These are phyloP conservation scores for Tylochromis polylepis DNA, from an alignment of 2,113 vertebrate species.

Conservation along the genomic window DNA sequence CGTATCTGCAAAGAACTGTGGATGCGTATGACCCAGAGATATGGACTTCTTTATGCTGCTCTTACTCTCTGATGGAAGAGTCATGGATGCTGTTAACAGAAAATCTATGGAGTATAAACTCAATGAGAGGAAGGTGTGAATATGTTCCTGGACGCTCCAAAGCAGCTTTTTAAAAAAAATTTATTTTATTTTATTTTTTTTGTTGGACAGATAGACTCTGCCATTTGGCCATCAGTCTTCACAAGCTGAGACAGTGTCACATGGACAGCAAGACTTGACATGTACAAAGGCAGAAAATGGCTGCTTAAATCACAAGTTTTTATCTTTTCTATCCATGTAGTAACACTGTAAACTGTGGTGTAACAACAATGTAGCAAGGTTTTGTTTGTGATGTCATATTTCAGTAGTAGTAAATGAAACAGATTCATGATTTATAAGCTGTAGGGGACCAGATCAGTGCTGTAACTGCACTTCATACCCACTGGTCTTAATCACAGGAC, in stretches of 20 bases:
- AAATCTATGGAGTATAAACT: conserved; percentile 34
- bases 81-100: conserved; percentile 18
- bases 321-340: conserved; percentile 62
- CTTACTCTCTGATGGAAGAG: conserved; percentile 6
- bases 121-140: not conserved
- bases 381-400: conserved; percentile 20
- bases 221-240: not conserved
- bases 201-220: conserved; percentile 3
- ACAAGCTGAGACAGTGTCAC: not conserved
- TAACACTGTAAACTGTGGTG: conserved; percentile 63
- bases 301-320: conserved; percentile 25
- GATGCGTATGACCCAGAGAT: conserved; percentile 82
- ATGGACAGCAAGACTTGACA: not conserved
- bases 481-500: not conserved
- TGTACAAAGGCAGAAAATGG: conserved; percentile 13
- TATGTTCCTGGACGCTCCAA: not conserved
- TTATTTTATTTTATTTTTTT: not conserved
- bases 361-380: conserved; percentile 48
- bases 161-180: not conserved
- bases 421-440: not conserved
- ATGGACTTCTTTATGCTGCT: conserved; percentile 36
- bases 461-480: conserved; percentile 16
- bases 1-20: conserved; percentile 88
- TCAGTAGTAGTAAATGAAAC: not conserved
- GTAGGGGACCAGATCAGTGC: conserved; percentile 8